Percentiles rank a stretch among this genome's conserved stretches.
These are phyloP conservation scores for Macaria liturata DNA, from an alignment of 2,888 invertebrate genomes.

Conservation along the genomic window DNA sequence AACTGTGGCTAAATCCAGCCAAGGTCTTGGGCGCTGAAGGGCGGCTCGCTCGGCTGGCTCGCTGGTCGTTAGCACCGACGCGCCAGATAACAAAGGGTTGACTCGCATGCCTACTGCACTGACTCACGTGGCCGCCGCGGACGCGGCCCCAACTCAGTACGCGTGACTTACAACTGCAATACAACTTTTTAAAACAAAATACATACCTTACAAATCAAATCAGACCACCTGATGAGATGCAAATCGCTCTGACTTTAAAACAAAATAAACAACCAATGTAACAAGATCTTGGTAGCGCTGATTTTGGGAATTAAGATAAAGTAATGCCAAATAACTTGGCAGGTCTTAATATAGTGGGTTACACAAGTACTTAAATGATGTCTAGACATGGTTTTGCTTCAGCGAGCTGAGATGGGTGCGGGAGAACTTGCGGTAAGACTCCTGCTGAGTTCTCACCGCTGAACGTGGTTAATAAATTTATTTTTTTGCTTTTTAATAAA, in stretches of 20 bases:
- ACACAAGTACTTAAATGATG: slow-evolving; percentile 58
- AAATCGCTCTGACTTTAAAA: slow-evolving; percentile 38
- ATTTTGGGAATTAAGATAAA: slow-evolving; percentile 47
- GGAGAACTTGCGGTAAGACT: slow-evolving; percentile 56
- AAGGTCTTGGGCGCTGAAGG: slow-evolving; percentile 79
- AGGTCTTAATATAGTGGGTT: slow-evolving; percentile 58
- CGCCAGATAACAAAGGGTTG: slow-evolving; percentile 69
- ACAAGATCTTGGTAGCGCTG: slow-evolving; percentile 43
- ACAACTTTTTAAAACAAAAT: slow-evolving; percentile 24
- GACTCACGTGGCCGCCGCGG: slow-evolving; percentile 58
- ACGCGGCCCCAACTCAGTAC: slow-evolving; percentile 47
- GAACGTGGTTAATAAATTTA: slow-evolving; percentile 54
- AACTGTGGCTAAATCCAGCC: slow-evolving; percentile 80
- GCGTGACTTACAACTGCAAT: slow-evolving; percentile 12
- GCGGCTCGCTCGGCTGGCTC: slow-evolving; percentile 72
- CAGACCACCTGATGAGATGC: slow-evolving; percentile 63
- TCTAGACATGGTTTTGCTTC: slow-evolving; percentile 78
- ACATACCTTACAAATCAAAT: slow-evolving; percentile 10
- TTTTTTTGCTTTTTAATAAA: slow-evolving; percentile 54
- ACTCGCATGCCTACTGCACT: slow-evolving; percentile 45
- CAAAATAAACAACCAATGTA: slow-evolving; percentile 38
- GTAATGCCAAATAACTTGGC: slow-evolving; percentile 53
- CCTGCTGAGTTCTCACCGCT: slow-evolving; percentile 74
- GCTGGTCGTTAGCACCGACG: slow-evolving; percentile 71
- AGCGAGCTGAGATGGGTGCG: slow-evolving; percentile 55